Conservation (phyloP, 2,888 invertebrate genomes). For the Ophion slaviceki region DNA sequence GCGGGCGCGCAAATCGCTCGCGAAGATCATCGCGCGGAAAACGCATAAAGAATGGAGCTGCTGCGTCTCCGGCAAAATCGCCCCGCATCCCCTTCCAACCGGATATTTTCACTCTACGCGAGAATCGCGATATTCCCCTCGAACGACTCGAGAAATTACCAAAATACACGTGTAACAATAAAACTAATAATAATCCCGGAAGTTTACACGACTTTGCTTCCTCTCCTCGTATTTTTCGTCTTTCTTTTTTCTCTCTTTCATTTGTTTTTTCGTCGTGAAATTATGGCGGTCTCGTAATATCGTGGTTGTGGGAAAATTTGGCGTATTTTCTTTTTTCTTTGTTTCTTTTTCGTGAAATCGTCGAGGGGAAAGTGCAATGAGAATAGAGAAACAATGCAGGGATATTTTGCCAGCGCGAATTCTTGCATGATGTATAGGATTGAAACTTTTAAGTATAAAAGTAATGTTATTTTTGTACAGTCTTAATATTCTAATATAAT, state of each 20-base stretch:
- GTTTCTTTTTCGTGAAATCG: too few species aligned
- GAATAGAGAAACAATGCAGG: too few species aligned
- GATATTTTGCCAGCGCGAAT: too few species aligned
- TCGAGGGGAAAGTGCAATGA: too few species aligned
- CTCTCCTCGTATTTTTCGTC: not conserved
- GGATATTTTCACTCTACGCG: slow-evolving; percentile 32
- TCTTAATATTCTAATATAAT: too few species aligned
- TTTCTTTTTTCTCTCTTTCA: not conserved
- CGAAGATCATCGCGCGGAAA: slow-evolving; percentile 46
- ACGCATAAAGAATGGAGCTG: slow-evolving; percentile 55
- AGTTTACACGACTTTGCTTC: slow-evolving; percentile 27
- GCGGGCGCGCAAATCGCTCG: slow-evolving; percentile 47
- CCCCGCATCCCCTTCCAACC: not conserved
- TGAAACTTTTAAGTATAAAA: too few species aligned
- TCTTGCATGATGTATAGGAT: too few species aligned
- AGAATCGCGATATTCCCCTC: not conserved
- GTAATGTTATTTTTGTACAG: too few species aligned
- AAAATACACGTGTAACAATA: slow-evolving; percentile 17
- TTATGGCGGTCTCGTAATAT: too few species aligned
- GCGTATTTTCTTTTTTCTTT: too few species aligned
- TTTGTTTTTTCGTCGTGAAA: too few species aligned
- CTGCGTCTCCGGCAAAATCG: slow-evolving; percentile 53
- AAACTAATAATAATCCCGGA: slow-evolving; percentile 13
- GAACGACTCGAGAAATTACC: slow-evolving; percentile 3
- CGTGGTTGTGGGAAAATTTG: too few species aligned